These are phyloP conservation scores for Tragelaphus imberbis DNA, from an alignment of 2,113 vertebrate genomes.

Conservation along the genomic window DNA sequence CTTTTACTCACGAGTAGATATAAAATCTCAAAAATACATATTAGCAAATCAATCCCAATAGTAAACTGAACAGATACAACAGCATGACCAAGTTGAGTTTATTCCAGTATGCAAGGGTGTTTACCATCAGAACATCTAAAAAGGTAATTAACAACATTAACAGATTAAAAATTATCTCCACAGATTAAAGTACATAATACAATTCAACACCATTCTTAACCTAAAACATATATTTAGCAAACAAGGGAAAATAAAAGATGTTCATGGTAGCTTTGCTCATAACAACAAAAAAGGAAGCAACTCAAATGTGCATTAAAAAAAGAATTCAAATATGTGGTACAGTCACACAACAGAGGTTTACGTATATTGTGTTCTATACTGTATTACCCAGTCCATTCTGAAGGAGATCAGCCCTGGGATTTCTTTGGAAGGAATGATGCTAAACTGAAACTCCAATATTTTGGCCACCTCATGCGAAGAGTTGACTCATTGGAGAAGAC, in stretches of 20 bases:
- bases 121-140: not conserved
- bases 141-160: not conserved
- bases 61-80: not conserved
- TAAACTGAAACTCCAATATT: no score
- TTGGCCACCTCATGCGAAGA: no score
- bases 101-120: not conserved
- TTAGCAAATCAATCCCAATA: not conserved
- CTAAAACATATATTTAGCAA: not conserved
- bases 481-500: no score
- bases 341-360: not conserved
- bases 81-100: not conserved
- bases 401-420: no score
- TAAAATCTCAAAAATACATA: not conserved
- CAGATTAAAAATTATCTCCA: not conserved
- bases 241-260: not conserved
- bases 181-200: not conserved
- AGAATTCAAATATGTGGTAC: not conserved
- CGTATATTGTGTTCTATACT: not conserved
- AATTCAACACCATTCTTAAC: not conserved
- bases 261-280: not conserved
- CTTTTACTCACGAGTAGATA: not conserved
- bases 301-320: not conserved
- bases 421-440: no score
- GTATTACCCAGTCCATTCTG: no score
- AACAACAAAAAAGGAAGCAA: not conserved